phyloP scores from a whole-genome alignment of 2,113 vertebrate genomes.

The Podocnemis expansa region DNA sequence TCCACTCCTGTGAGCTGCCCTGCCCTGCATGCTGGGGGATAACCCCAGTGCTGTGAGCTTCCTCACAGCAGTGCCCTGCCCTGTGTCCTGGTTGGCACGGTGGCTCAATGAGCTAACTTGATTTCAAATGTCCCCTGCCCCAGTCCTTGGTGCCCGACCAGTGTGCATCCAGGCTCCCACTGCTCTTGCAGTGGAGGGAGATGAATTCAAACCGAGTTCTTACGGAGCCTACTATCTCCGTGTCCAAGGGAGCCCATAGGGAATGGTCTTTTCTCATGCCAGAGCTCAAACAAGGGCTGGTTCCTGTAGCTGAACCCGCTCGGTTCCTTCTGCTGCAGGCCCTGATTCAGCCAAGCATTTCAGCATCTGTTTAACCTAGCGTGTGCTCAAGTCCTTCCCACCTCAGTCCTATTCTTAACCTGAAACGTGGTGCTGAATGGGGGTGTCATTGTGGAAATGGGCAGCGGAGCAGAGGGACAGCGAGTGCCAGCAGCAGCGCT shows the following conservation, averaged over 20 bases:
- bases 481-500: too few species aligned
- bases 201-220: background rate
- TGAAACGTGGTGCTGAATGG: too few species aligned
- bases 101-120: background rate
- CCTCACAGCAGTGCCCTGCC: background rate
- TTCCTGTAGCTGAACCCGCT: background rate
- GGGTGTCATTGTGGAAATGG: too few species aligned
- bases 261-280: background rate
- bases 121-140: background rate
- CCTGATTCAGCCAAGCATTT: background rate
- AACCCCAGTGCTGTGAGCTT: background rate
- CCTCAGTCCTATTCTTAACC: background rate
- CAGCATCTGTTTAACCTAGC: background rate
- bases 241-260: background rate
- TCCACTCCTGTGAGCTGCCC: background rate
- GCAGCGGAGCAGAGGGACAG: background rate
- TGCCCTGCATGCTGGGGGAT: background rate
- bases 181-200: too few species aligned
- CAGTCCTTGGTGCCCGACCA: too few species aligned
- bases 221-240: background rate
- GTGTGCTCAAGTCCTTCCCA: background rate
- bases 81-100: background rate
- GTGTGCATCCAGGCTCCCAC: too few species aligned
- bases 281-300: background rate
- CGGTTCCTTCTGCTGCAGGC: background rate